A percentile compares a stretch with the other conserved stretches of the same genome.
phyloP scores from a whole-genome alignment of 1,140 invertebrate species.

The Phenacoccus solenopsis region DNA sequence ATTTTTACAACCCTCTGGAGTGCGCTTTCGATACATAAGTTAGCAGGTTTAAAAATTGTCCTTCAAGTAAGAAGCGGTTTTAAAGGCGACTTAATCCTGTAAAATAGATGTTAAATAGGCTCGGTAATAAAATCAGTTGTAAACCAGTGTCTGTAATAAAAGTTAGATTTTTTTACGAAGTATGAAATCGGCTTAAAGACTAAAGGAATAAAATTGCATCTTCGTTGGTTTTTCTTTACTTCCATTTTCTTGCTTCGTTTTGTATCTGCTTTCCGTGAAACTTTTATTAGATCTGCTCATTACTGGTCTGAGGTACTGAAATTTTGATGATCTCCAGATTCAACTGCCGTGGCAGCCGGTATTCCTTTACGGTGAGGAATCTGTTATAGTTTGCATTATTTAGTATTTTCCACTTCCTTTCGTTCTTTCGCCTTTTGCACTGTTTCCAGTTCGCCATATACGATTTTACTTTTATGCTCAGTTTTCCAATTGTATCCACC shows the following conservation, averaged over 20 bases:
- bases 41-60: too few relatives aligned
- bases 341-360: slow-evolving; percentile 21
- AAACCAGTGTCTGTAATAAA: slow-evolving; percentile 14
- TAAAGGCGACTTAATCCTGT: background rate
- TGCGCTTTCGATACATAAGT: too few relatives aligned
- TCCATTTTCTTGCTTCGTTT: slow-evolving; percentile 18
- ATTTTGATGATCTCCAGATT: slow-evolving; percentile 29
- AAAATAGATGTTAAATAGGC: slow-evolving; percentile 5
- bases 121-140: slow-evolving; percentile 12
- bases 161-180: slow-evolving; percentile 4
- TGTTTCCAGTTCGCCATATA: background rate
- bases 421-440: background rate
- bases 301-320: slow-evolving; percentile 28
- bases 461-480: background rate
- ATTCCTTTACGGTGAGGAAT: slow-evolving; percentile 13
- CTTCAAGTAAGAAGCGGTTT: too few relatives aligned
- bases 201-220: slow-evolving; percentile 10
- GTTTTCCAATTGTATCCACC: background rate
- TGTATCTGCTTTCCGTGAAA: slow-evolving; percentile 25
- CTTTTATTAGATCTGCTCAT: slow-evolving; percentile 30
- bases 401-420: background rate
- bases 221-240: background rate
- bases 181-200: slow-evolving; percentile 17
- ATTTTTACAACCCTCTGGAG: too few relatives aligned
- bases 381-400: slow-evolving; percentile 8